Evolutionary conservation across 2,888 invertebrate species (phyloP).

Genomic region (Agrochola macilenta): DNA sequence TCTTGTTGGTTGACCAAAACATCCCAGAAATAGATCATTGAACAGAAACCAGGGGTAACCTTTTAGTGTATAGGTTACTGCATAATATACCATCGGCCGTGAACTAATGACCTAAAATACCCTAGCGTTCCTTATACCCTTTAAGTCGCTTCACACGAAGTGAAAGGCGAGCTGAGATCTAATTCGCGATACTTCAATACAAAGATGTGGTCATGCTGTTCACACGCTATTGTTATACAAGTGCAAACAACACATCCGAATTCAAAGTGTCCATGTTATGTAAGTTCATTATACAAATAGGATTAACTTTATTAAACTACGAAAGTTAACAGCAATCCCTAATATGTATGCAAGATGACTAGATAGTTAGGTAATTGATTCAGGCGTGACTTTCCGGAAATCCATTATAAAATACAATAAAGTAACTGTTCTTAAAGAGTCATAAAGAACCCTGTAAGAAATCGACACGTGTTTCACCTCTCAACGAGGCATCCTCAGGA

Average conservation of each 20-base stretch:
- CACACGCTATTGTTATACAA: conserved; percentile 81
- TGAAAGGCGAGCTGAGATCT: conserved; percentile 86
- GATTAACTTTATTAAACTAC: conserved; percentile 57
- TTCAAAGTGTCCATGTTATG: conserved; percentile 75
- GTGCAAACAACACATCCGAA: conserved; percentile 75
- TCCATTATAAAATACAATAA: no score
- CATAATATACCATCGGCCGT: conserved; percentile 63
- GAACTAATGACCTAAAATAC: conserved; percentile 80
- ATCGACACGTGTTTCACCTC: no score
- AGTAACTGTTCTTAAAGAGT: no score
- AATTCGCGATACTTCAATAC: conserved; percentile 76
- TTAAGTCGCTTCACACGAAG: conserved; percentile 80
- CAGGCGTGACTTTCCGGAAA: no score
- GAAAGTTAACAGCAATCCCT: conserved; percentile 7
- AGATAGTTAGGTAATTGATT: no score
- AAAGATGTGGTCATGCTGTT: conserved; percentile 80
- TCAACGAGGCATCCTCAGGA: no score
- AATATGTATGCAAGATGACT: background rate
- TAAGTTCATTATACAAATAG: conserved; percentile 76
- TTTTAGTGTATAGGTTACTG: conserved; percentile 22
- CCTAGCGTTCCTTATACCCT: conserved; percentile 80
- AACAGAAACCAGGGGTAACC: conserved; percentile 4
- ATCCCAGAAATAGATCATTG: background rate
- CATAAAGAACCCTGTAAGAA: no score
- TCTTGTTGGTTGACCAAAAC: background rate